Percentiles rank a stretch among this genome's conserved stretches.
phyloP scores from a whole-genome alignment of 2,797 vertebrate genomes.

The Ctenopoma multispine region DNA sequence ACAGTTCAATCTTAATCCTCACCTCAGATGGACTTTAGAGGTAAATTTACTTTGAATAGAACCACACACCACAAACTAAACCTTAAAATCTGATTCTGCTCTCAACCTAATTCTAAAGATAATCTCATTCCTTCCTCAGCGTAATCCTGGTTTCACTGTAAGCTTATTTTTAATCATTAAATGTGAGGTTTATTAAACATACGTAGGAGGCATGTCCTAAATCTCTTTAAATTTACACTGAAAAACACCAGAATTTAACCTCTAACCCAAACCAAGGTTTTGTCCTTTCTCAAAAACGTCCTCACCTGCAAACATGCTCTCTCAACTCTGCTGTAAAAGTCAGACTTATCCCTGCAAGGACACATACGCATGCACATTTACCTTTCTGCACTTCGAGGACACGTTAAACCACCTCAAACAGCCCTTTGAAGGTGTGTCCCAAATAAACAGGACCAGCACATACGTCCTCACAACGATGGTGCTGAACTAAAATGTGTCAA shows the following conservation, averaged over 20 bases:
- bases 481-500: too few species aligned
- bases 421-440: too few species aligned
- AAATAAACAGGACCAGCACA: too few species aligned
- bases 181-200: too few species aligned
- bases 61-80: too few species aligned
- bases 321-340: not conserved
- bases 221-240: not conserved
- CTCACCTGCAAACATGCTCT: not conserved
- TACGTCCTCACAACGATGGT: too few species aligned
- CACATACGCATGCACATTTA: conserved; percentile 1
- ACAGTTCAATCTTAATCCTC: too few species aligned
- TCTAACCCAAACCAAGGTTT: not conserved
- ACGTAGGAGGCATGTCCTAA: not conserved
- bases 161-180: too few species aligned
- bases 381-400: not conserved
- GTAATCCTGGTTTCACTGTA: not conserved
- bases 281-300: not conserved
- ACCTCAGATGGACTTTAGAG: too few species aligned
- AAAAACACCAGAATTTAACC: not conserved
- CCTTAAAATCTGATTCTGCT: too few species aligned
- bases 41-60: too few species aligned
- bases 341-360: not conserved
- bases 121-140: not conserved
- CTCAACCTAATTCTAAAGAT: too few species aligned
- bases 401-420: not conserved